Conservation (phyloP, 2,113 vertebrate species). For the Lophius piscatorius region DNA sequence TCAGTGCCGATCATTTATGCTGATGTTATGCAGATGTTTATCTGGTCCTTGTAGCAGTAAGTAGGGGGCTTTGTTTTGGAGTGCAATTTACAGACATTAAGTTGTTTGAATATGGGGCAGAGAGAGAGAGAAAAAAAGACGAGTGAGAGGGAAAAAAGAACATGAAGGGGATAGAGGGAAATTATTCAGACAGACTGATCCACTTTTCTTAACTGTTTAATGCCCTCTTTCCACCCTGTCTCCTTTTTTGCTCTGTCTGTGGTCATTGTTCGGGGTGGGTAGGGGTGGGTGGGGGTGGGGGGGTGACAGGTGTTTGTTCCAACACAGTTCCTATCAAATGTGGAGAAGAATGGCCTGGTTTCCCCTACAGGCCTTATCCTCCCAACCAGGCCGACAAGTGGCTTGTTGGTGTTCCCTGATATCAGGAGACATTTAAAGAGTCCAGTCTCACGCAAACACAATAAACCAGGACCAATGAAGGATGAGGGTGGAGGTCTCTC, state of each 20-base stretch:
- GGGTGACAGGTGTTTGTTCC: slow-evolving; percentile 76
- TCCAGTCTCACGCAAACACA: slow-evolving; percentile 62
- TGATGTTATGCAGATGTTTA: slow-evolving; percentile 58
- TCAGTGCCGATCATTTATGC: slow-evolving; percentile 45
- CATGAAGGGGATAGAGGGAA: slow-evolving; percentile 3
- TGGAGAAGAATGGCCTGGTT: slow-evolving; percentile 69
- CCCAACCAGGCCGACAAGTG: slow-evolving; percentile 48
- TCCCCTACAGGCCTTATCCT: slow-evolving; percentile 72
- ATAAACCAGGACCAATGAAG: slow-evolving; percentile 56
- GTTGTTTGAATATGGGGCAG: slow-evolving; percentile 49
- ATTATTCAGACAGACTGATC: slow-evolving; percentile 26
- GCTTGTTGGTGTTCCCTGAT: slow-evolving; percentile 74
- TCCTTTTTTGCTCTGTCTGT: slow-evolving; percentile 45
- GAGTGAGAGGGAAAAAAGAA: too few relatives aligned
- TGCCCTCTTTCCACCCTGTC: slow-evolving; percentile 35
- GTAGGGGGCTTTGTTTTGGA: slow-evolving; percentile 37
- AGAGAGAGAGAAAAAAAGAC: slow-evolving; percentile 16
- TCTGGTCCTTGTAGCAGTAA: slow-evolving; percentile 34
- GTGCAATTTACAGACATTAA: slow-evolving; percentile 49
- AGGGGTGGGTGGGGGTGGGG: neutral
- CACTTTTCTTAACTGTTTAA: slow-evolving; percentile 15
- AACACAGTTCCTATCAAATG: slow-evolving; percentile 69
- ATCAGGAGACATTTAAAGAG: slow-evolving; percentile 68
- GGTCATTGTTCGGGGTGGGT: slow-evolving; percentile 59
- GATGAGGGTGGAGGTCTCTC: slow-evolving; percentile 58